Percentiles rank a stretch among this genome's conserved stretches.
Conservation (phyloP, 1,140 invertebrate species). For the Habropoda laboriosa region DNA sequence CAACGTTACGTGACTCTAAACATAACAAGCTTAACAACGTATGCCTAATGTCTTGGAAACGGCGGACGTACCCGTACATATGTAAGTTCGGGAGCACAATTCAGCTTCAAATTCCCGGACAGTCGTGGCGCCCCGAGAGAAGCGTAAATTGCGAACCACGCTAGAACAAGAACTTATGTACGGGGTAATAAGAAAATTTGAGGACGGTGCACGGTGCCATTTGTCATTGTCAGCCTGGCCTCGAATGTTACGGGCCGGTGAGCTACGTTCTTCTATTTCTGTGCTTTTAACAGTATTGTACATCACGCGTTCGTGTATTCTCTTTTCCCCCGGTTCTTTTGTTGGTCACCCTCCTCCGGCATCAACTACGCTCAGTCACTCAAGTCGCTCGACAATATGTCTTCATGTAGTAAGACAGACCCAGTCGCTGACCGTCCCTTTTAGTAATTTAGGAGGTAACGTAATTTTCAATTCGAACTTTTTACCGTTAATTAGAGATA, state of each 20-base stretch:
- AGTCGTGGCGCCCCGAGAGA: neutral
- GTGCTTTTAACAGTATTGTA: conserved; percentile 77
- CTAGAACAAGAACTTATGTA: conserved; percentile 56
- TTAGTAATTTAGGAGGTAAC: conserved; percentile 18
- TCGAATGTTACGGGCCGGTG: conserved; percentile 67
- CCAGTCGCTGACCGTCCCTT: conserved; percentile 43
- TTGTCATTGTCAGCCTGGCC: conserved; percentile 77
- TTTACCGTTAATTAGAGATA: neutral
- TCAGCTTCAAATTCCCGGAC: conserved; percentile 47
- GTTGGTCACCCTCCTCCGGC: conserved; percentile 59
- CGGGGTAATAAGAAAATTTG: conserved; percentile 75
- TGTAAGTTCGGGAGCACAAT: conserved; percentile 16
- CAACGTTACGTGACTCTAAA: conserved; percentile 26
- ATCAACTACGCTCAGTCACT: conserved; percentile 67
- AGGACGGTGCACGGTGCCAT: conserved; percentile 70
- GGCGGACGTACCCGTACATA: neutral
- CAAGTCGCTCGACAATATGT: conserved; percentile 69
- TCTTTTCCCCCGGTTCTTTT: conserved; percentile 61
- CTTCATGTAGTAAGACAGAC: conserved; percentile 61
- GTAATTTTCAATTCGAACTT: conserved; percentile 43
- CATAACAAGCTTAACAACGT: conserved; percentile 28
- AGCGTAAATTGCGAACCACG: conserved; percentile 63
- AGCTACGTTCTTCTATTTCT: conserved; percentile 71
- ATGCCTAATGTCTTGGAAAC: conserved; percentile 43
- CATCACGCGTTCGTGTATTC: conserved; percentile 66